phyloP scores from a whole-genome alignment of 2,888 invertebrate genomes.

The Meghimatium bilineatum region DNA sequence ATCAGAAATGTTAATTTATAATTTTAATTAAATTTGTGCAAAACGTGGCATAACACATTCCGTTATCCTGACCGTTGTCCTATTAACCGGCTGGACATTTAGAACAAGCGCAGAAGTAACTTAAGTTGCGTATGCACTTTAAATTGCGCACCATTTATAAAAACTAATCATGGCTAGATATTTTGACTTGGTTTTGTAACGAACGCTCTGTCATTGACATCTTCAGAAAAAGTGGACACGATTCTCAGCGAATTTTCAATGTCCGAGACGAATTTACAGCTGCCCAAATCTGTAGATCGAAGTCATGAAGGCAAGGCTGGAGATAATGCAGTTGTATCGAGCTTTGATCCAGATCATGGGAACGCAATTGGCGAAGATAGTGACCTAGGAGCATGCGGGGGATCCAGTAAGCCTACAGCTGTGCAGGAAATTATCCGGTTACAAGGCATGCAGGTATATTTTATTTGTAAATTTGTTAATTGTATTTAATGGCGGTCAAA shows the following conservation, averaged over 20 bases:
- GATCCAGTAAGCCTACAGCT: conserved; percentile 32
- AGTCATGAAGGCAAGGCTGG: not conserved
- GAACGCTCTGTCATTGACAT: not conserved
- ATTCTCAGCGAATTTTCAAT: not conserved
- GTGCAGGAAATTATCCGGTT: conserved; percentile 28
- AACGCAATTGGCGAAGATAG: not conserved
- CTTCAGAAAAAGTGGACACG: not conserved
- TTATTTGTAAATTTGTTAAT: no score
- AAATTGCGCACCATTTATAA: not conserved
- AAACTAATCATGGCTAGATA: no score
- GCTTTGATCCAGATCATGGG: not conserved
- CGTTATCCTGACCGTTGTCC: no score
- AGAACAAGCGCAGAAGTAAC: no score
- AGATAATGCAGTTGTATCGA: not conserved
- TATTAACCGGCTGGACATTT: no score
- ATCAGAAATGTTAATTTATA: no score
- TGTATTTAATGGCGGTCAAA: no score
- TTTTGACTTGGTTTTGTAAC: not conserved
- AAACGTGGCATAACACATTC: no score
- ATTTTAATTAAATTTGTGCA: no score
- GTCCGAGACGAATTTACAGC: not conserved
- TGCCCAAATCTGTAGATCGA: not conserved
- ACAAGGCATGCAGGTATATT: conserved; percentile 38
- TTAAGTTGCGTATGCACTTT: not conserved
- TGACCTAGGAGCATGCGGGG: conserved; percentile 37